Evolutionary conservation across 1,140 invertebrate genomes (phyloP).

Genomic region (Drosophila arawakana): DNA sequence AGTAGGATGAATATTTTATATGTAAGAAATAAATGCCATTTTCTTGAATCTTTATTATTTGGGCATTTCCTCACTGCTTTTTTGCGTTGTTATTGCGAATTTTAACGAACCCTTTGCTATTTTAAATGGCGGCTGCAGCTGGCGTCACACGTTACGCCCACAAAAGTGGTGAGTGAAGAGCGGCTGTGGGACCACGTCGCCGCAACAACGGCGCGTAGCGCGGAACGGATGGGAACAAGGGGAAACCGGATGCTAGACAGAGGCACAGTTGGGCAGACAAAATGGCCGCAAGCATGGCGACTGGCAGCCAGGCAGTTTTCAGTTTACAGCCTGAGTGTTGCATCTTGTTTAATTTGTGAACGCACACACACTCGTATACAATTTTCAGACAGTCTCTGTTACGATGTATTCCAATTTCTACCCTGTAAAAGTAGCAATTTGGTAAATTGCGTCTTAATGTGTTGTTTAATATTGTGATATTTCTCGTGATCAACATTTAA

Average conservation of each 20-base stretch:
- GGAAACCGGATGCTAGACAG: background rate
- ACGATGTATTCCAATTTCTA: slow-evolving; percentile 65
- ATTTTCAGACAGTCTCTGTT: slow-evolving; percentile 39
- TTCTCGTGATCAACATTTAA: background rate
- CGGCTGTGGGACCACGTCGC: slow-evolving; percentile 8
- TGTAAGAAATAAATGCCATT: background rate
- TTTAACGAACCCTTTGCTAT: slow-evolving; percentile 61
- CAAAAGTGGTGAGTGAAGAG: slow-evolving; percentile 1
- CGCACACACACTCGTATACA: slow-evolving; percentile 40
- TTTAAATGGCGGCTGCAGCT: slow-evolving; percentile 66
- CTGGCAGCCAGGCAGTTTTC: slow-evolving; percentile 29
- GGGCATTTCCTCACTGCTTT: slow-evolving; percentile 1
- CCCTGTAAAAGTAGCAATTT: slow-evolving; percentile 12
- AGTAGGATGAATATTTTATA: background rate
- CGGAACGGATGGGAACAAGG: background rate
- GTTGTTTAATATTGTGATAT: background rate
- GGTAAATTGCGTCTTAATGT: background rate
- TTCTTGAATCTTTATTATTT: background rate
- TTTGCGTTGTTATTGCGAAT: slow-evolving; percentile 38
- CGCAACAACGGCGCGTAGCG: slow-evolving; percentile 37
- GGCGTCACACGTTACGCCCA: slow-evolving; percentile 33
- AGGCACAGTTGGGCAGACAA: slow-evolving; percentile 25
- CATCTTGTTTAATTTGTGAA: slow-evolving; percentile 74
- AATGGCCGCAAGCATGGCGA: slow-evolving; percentile 35
- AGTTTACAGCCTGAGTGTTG: slow-evolving; percentile 56